Evolutionary conservation across 1,140 invertebrate genomes (phyloP), one percentile per base, ranked within the genome.

Genomic region (Hylaeus volcanicus): DNA sequence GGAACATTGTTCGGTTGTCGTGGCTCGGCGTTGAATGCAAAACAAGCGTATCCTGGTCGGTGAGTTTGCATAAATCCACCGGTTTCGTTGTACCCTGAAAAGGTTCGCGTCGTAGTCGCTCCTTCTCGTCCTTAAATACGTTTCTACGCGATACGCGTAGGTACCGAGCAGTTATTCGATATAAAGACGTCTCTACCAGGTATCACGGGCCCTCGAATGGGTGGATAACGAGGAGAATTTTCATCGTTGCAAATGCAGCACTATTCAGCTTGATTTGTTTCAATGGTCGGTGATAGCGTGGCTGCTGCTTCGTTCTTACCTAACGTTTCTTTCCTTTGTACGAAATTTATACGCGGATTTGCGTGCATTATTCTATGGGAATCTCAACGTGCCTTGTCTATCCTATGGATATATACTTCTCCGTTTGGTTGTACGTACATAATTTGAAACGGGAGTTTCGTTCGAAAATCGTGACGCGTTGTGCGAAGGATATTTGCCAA

Each of bases 31-130:
- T 3, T 39, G 55, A 80, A 48, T 41, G 61, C 71, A 45, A 58
- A 66, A 61, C 63, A 65, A 79, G 26, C 63, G 53, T 43, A 68
- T 74, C 64, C 55, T 75, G 78, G 55, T 60, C 48, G 45, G 53
- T 58, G 61, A 69, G 39, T 74, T 68, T 74, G 64, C 79, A 75
- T 75, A 75, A 75, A 48, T 80, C 45, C 64, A 51, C 15, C 48
- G 43, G 53, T 60, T 68, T 60, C 39, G 61, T 26, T 41, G 14
- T 55, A 74, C 53, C 53, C 78, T 61, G 15, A 78, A 61, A 61
- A 51, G 15, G 5, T 11, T 8, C 8, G 3, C 6, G 8, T 39
- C n/a, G 3, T 53, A 3, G 5, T 2, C 12, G 5, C 43, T 0
- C 3, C 12, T 66, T 11, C 2, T 11, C 51, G 2, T 15, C 26